Evolutionary conservation across 2,888 invertebrate genomes (phyloP).

Genomic region (Drosophila stalkeri): DNA sequence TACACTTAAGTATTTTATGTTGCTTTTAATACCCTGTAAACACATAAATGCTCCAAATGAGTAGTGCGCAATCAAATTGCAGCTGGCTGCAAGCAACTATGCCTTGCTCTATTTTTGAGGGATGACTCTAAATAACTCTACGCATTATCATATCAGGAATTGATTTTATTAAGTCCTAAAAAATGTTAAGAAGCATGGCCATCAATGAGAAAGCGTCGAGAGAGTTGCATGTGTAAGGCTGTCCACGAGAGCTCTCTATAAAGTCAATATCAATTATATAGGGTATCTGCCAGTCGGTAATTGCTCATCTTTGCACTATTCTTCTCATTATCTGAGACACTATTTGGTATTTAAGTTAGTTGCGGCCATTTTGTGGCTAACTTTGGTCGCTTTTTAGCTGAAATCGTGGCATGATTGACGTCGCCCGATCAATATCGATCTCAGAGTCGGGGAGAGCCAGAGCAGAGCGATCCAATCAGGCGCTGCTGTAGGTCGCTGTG

Average conservation of each 20-base stretch:
- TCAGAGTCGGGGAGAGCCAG: conserved; percentile 2
- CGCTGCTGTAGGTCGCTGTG: conserved; percentile 82
- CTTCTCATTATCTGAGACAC: not conserved
- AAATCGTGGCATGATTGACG: conserved; percentile 68
- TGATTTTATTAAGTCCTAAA: no score
- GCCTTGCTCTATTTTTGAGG: not conserved
- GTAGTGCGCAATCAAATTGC: not conserved
- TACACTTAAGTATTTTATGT: conserved; percentile 9
- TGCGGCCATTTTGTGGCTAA: conserved; percentile 50
- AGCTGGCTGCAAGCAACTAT: not conserved
- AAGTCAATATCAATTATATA: not conserved
- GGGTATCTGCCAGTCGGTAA: conserved; percentile 6
- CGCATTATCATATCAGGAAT: no score
- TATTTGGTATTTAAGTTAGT: conserved; percentile 23
- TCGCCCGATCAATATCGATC: conserved; percentile 57
- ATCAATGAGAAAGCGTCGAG: no score
- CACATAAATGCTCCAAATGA: not conserved
- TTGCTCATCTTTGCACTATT: not conserved
- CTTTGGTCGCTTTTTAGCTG: conserved; percentile 37
- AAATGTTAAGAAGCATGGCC: no score
- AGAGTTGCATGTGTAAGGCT: no score
- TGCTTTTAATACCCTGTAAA: conserved; percentile 23
- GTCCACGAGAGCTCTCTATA: no score
- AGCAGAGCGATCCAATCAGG: conserved; percentile 58
- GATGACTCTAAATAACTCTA: no score